phyloP scores from a whole-genome alignment of 2,113 vertebrate species.

The Peromyscus leucopus region DNA sequence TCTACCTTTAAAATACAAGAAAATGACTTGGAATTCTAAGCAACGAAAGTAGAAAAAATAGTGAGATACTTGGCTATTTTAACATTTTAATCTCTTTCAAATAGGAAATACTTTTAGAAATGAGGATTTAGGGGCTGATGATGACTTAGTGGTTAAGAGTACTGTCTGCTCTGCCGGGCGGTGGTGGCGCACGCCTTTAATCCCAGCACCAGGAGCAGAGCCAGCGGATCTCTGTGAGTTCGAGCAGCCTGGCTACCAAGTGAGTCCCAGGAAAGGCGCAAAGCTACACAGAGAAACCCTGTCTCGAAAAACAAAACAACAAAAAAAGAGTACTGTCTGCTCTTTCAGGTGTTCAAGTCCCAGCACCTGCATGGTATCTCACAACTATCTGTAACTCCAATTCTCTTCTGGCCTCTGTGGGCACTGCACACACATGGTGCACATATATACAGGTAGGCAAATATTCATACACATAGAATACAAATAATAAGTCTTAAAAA shows the following conservation, averaged over 20 bases:
- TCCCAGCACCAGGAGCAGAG: no score
- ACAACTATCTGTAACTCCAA: not conserved
- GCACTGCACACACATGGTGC: no score
- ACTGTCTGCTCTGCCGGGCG: not conserved
- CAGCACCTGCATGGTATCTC: not conserved
- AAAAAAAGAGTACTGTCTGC: not conserved
- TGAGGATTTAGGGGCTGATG: not conserved
- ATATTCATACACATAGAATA: not conserved
- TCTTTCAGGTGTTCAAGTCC: not conserved
- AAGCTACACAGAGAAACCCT: no score
- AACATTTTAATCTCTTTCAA: slow-evolving; percentile 27
- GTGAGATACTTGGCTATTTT: not conserved
- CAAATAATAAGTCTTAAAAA: not conserved
- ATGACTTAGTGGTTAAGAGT: not conserved
- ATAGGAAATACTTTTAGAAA: slow-evolving; percentile 11
- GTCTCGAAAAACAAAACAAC: no score
- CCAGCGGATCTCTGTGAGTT: no score
- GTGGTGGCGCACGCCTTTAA: no score
- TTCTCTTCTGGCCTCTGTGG: not conserved
- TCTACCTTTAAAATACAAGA: not conserved
- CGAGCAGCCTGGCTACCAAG: no score
- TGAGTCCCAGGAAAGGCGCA: no score
- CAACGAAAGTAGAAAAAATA: not conserved
- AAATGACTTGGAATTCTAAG: slow-evolving; percentile 5
- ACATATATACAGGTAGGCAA: not conserved